Evolutionary conservation across 2,888 invertebrate species (phyloP), one percentile per base, ranked within the genome.

Genomic region (Ectemnius cavifrons): DNA sequence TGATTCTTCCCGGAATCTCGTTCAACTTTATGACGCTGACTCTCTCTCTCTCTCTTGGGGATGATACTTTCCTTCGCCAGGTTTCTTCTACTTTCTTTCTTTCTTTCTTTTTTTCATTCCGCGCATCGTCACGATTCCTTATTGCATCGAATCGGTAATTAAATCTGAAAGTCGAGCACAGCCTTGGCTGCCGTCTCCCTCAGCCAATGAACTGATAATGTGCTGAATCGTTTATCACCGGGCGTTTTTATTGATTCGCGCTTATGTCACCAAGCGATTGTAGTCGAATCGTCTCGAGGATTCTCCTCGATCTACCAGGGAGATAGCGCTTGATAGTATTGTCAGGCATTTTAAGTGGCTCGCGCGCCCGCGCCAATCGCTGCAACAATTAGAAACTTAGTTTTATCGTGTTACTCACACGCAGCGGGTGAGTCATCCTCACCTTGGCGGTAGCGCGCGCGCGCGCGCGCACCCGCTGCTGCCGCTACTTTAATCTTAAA

Each of bases 371-470:
- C 66, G 47, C 37, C 37, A 11, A 11, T 11, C 37, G 37, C 37
- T 76, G 57, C 56, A 78, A 78, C 70, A 78, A 78, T 78, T 73
- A 78, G 69, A 77, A 78, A 70, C 70, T 77, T 72, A 70, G 20
- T 77, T 78, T 77, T 78, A 78, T 77, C 77, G 77, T 64, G 64
- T 78, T 78, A 78, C 77, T 78, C 77, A 78, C 67, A 45, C 72
- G 56, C 70, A 11, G 37, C 37, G 69, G 69, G 45, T 78, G 77
- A 78, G 47, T 78, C 77, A 78, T 67, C 70, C 59, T 56, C 67
- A 70, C 77, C 70, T 78, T 67, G 69, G 70, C 64, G 77, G 77
- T 67, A 77, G 77, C 67, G 45, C 61, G 73, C 76, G 28, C 28
- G 5, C 28, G 28, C 1, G n/a, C 20, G 37, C 37, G 11, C 8